phyloP scores from a whole-genome alignment of 1,140 invertebrate species.

The Brachionus rubens region DNA sequence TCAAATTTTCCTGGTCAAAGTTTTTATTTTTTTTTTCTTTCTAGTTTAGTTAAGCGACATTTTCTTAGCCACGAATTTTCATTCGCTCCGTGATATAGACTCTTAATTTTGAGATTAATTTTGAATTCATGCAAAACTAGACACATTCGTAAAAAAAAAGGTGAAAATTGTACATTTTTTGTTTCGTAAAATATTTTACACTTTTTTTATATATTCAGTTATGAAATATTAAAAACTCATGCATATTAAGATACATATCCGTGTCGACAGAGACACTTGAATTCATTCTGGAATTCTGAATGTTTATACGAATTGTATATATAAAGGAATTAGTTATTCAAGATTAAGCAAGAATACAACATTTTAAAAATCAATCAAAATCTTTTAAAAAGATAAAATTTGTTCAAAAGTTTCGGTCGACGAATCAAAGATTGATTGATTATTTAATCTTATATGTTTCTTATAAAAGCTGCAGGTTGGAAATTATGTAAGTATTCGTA shows the following conservation, averaged over 20 bases:
- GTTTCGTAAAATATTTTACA: constrained; percentile 28
- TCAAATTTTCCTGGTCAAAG: constrained; percentile 1
- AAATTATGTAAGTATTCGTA: neutral
- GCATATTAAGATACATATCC: constrained; percentile 9
- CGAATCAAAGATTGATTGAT: constrained; percentile 11
- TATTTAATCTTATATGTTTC: neutral
- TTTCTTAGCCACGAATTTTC: neutral
- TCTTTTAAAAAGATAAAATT: too few species aligned
- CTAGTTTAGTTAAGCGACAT: constrained; percentile 5
- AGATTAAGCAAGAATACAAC: constrained; percentile 6
- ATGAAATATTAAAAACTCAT: constrained; percentile 20
- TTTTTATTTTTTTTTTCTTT: too few species aligned
- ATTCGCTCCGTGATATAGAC: neutral
- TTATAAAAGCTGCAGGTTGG: neutral
- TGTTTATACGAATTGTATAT: neutral
- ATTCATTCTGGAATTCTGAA: constrained; percentile 14
- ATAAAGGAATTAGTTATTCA: constrained; percentile 14
- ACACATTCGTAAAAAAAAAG: neutral
- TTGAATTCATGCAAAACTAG: constrained; percentile 10
- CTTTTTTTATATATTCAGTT: neutral
- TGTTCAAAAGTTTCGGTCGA: too few species aligned
- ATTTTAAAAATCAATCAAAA: neutral
- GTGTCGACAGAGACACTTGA: constrained; percentile 14
- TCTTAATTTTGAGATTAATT: constrained; percentile 6
- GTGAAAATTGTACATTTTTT: neutral